These are phyloP conservation scores for Lucilia cuprina DNA, from an alignment of 1,140 invertebrate genomes.

Conservation along the genomic window DNA sequence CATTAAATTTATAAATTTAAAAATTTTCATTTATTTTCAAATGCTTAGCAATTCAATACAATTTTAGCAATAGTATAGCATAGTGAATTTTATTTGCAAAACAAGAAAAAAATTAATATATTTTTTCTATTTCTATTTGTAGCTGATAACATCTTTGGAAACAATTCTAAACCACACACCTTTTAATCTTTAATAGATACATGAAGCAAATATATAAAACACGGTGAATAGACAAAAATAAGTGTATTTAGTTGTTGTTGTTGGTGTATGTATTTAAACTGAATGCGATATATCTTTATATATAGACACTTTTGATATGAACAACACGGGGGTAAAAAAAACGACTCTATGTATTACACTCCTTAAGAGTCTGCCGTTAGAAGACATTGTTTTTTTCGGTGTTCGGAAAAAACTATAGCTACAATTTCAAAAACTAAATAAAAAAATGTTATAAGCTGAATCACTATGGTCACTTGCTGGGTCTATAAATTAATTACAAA, in stretches of 20 bases:
- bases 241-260: too few species aligned
- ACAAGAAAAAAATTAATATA: background rate
- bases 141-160: slow-evolving; percentile 30
- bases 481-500: slow-evolving; percentile 34
- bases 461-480: slow-evolving; percentile 32
- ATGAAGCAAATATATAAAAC: slow-evolving; percentile 7
- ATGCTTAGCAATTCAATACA: background rate
- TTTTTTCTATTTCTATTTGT: slow-evolving; percentile 15
- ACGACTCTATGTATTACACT: background rate
- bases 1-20: slow-evolving; percentile 21
- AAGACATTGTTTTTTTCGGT: background rate
- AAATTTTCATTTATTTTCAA: background rate
- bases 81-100: background rate
- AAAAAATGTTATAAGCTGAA: slow-evolving; percentile 11
- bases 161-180: slow-evolving; percentile 35
- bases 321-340: background rate
- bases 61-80: background rate
- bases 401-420: background rate
- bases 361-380: background rate
- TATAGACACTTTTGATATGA: slow-evolving; percentile 13
- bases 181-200: slow-evolving; percentile 34
- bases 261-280: background rate
- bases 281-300: slow-evolving; percentile 26
- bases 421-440: background rate
- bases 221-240: background rate